Evolutionary conservation across 2,113 vertebrate genomes (phyloP).

Genomic region (Egretta garzetta): DNA sequence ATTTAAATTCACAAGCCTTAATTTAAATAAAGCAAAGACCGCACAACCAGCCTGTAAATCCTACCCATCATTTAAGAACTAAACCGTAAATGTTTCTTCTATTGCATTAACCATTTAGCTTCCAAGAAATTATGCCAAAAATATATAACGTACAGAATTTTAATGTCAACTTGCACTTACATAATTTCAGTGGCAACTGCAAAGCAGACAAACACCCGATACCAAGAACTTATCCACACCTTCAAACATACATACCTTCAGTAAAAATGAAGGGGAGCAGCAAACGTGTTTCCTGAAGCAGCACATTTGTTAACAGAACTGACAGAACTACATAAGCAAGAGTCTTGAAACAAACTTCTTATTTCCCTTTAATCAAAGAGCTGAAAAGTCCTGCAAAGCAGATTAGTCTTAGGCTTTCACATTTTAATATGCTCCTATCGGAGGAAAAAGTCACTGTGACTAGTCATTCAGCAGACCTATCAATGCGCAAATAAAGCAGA

Average conservation of each 20-base stretch:
- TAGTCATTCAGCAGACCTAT: constrained; percentile 58
- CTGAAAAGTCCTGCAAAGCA: neutral
- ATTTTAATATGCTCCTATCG: constrained; percentile 15
- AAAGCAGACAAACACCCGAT: neutral
- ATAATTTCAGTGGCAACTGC: neutral
- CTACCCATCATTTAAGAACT: neutral
- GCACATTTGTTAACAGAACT: neutral
- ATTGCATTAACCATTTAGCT: neutral
- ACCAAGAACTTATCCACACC: neutral
- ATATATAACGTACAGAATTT: neutral
- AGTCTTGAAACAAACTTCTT: neutral
- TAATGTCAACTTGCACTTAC: neutral
- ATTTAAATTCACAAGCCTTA: neutral
- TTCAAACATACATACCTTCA: neutral
- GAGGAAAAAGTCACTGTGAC: constrained; percentile 28
- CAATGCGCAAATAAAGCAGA: constrained; percentile 78
- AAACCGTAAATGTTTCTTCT: neutral
- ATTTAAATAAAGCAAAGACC: neutral
- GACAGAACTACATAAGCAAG: neutral
- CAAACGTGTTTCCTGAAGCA: neutral
- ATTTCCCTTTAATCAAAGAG: neutral
- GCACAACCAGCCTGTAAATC: neutral
- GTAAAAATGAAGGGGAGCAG: neutral
- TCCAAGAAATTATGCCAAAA: neutral
- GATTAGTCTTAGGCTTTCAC: constrained; percentile 10